Base-by-base conservation (phyloP, 2,888 invertebrate species). In the Aspidiotus rigidus region DNA sequence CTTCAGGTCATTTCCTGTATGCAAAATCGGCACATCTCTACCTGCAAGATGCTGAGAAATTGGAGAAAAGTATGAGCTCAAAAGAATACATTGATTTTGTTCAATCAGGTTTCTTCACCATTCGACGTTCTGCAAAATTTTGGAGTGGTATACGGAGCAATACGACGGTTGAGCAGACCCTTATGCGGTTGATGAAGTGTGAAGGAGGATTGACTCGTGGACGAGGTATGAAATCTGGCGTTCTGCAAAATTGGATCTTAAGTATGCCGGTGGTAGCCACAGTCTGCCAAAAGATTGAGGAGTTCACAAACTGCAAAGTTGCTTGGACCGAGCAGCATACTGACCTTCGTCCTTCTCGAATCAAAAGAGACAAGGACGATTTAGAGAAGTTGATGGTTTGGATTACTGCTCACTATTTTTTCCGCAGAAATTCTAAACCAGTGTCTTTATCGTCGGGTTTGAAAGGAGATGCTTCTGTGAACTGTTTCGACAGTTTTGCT, bases 1-100 rank as follows among this genome's bases (percentile, higher is more conserved):
- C 77, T 40, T 73, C 72, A 60, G 78, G 78, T 10, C 76, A 79
- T 74, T 76, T 76, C 66, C 66, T 73, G 3, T 77, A 78, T 73
- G 76, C 77, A 41, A 77, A 77, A 73, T 75, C 73, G 61, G 72
- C 71, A 17, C 76, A 77, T 57, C 64, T 78, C 7, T 77, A 77
- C 74, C 64, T 78, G 16, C 78, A 78, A 75, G 76, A 77, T 72
- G 78, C 78, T 77, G 57, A 64, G 13, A 39, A 71, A 44, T 73
- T 77, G 63, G 53, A 71, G 67, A 60, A 69, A 57, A 72, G 67
- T 71, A 75, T 74, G 73, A 17, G 71, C 28, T 54, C 70, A 13
- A 53, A 41, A 44, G 75, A 75, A 69, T 75, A 72, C 64, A 17
- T 73, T 41, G 53, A 70, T 63, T 74, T 74, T 64, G 73, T 73